Percentiles rank a stretch among this genome's conserved stretches.
These are phyloP conservation scores for Hippocampus kuda DNA, from an alignment of 2,797 vertebrate genomes.

Conservation along the genomic window DNA sequence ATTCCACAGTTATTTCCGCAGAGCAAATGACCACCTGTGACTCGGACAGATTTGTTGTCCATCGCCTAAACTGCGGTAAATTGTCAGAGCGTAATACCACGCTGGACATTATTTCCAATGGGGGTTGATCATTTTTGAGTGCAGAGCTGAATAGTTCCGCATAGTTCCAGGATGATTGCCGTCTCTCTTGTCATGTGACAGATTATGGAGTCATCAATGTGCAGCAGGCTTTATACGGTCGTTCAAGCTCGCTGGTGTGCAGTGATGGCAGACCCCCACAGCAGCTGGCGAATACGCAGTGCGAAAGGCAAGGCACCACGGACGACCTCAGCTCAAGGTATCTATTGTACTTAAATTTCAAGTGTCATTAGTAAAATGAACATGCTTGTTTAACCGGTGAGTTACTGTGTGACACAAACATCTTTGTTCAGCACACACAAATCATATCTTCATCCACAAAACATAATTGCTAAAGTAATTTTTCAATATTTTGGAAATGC, in stretches of 20 bases:
- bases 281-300: constrained; percentile 13
- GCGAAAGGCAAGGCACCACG: not conserved
- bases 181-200: constrained; percentile 13
- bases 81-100: too few relatives aligned
- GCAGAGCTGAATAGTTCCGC: not conserved
- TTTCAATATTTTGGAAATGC: too few relatives aligned
- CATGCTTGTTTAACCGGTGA: not conserved
- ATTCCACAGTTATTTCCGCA: constrained; percentile 3
- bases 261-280: not conserved
- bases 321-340: constrained; percentile 22
- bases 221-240: constrained; percentile 31
- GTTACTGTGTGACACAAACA: not conserved
- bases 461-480: too few relatives aligned
- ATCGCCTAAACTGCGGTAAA: constrained; percentile 48
- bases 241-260: constrained; percentile 31
- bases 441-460: too few relatives aligned
- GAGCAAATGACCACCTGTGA: constrained; percentile 36
- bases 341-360: not conserved
- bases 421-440: too few relatives aligned
- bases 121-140: not conserved
- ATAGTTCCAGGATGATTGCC: not conserved
- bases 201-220: constrained; percentile 38
- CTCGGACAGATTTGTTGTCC: not conserved
- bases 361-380: too few relatives aligned
- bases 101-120: too few relatives aligned